These are phyloP conservation scores for Ostrea denselamellosa DNA, from an alignment of 1,140 invertebrate genomes.

Conservation along the genomic window DNA sequence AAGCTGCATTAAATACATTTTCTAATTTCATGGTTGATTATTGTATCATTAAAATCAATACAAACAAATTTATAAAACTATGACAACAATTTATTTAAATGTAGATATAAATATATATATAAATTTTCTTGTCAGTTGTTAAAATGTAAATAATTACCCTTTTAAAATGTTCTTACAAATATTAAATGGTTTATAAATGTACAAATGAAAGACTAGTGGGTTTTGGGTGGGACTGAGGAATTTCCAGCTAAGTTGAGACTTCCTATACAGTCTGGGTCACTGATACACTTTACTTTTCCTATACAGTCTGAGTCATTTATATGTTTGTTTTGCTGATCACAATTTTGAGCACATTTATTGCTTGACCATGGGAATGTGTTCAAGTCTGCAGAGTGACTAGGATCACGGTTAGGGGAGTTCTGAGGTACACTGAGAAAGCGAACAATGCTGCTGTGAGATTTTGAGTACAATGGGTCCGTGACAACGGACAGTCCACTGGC, in stretches of 20 bases:
- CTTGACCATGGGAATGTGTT: slow-evolving; percentile 40
- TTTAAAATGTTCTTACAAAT: slow-evolving; percentile 39
- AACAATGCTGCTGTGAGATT: slow-evolving; percentile 43
- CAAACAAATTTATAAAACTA: slow-evolving; percentile 3
- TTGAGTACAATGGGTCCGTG: slow-evolving; percentile 29
- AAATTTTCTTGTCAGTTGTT: slow-evolving; percentile 20
- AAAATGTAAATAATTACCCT: slow-evolving; percentile 34
- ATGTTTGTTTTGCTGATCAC: slow-evolving; percentile 20
- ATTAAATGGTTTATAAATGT: not conserved
- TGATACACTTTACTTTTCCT: slow-evolving; percentile 22
- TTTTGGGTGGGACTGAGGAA: slow-evolving; percentile 19
- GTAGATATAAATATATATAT: slow-evolving; percentile 38
- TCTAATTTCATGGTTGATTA: not conserved
- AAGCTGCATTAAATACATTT: not conserved
- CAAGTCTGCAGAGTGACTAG: slow-evolving; percentile 23
- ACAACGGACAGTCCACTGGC: slow-evolving; percentile 50
- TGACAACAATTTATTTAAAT: slow-evolving; percentile 39
- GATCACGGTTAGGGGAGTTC: slow-evolving; percentile 29
- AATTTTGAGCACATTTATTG: slow-evolving; percentile 26
- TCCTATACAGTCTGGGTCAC: slow-evolving; percentile 24
- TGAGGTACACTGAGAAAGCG: slow-evolving; percentile 45
- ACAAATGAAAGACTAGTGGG: slow-evolving; percentile 37
- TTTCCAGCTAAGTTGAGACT: slow-evolving; percentile 14
- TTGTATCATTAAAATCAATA: not conserved
- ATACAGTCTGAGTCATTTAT: slow-evolving; percentile 8